Evolutionary conservation across 2,888 invertebrate genomes (phyloP).

Genomic region (Noctua comes): DNA sequence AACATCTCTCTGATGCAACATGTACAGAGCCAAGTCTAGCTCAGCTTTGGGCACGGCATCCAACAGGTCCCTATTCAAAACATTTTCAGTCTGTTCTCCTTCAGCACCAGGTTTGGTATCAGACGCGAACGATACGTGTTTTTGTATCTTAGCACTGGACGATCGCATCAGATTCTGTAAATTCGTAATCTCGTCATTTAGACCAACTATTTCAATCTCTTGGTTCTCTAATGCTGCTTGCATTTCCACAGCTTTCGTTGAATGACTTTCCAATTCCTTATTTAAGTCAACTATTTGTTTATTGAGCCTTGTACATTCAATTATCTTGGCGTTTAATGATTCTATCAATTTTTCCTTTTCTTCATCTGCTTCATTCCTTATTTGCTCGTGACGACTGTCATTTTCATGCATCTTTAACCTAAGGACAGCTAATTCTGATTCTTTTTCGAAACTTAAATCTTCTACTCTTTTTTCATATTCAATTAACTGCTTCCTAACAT

Average conservation of each 20-base stretch:
- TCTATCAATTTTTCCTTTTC: slow-evolving; percentile 78
- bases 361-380: slow-evolving; percentile 74
- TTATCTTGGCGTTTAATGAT: slow-evolving; percentile 83
- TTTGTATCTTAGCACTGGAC: slow-evolving; percentile 82
- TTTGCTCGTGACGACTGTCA: slow-evolving; percentile 77
- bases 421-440: slow-evolving; percentile 89
- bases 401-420: slow-evolving; percentile 89
- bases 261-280: slow-evolving; percentile 88
- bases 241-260: slow-evolving; percentile 89
- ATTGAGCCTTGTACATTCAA: slow-evolving; percentile 87
- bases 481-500: slow-evolving; percentile 80
- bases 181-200: slow-evolving; percentile 92
- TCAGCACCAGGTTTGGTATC: slow-evolving; percentile 82
- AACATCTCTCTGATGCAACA: slow-evolving; percentile 96
- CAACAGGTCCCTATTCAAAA: slow-evolving; percentile 77
- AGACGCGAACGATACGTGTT: slow-evolving; percentile 87
- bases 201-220: slow-evolving; percentile 93
- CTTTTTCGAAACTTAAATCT: slow-evolving; percentile 88
- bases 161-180: slow-evolving; percentile 78
- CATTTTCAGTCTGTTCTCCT: slow-evolving; percentile 63
- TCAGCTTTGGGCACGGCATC: slow-evolving; percentile 91
- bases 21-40: slow-evolving; percentile 94
- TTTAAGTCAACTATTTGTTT: slow-evolving; percentile 89
- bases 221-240: slow-evolving; percentile 92
- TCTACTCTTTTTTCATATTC: slow-evolving; percentile 86